Evolutionary conservation across 2,888 invertebrate species (phyloP), one percentile per base, ranked within the genome.

Genomic region (Lysandra coridon): DNA sequence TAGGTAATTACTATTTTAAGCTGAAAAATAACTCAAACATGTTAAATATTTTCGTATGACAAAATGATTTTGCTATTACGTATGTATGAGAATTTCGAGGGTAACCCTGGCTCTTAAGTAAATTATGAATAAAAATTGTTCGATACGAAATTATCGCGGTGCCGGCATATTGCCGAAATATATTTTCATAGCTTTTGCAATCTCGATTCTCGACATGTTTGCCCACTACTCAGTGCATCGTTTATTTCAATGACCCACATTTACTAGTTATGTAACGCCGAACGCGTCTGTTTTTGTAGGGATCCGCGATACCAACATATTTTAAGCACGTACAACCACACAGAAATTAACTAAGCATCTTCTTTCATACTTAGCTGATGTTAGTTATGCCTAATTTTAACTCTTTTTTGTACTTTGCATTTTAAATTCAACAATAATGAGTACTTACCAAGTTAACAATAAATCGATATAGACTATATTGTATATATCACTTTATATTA

Each of bases 191-290:
- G 23, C n/a, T 44, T 23, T 40, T 74, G 74, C 44, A 74, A 74
- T 74, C 44, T 44, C 74, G 10, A n/a, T 14, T 74, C 44, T 44
- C 74, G 4, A n/a, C 33, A 37, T 69, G 33, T 69, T 69, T 69
- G 14, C 69, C 69, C 69, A 69, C 69, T 64, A 30, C 30, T 64
- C 23, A 64, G 23, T 76, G 33, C 33, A 76, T 33, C 76, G 53
- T 33, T 76, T 76, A 76, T 76, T 76, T 57, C 76, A 76, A 76
- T 76, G 76, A 76, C 76, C 76, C 7, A 76, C 57, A 76, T 76
- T 76, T 57, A 53, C 76, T 76, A 57, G 53, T 76, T 76, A 76
- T 33, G 76, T 76, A 76, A 76, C 57, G 57, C 17, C 57, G 57
- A 57, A 57, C 57, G 53, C 23, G 76, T 57, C 76, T 37, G 37